A percentile compares a stretch with the other conserved stretches of the same genome.
These are phyloP conservation scores for Atrichornis clamosus DNA, from an alignment of 2,113 vertebrate genomes.

Conservation along the genomic window DNA sequence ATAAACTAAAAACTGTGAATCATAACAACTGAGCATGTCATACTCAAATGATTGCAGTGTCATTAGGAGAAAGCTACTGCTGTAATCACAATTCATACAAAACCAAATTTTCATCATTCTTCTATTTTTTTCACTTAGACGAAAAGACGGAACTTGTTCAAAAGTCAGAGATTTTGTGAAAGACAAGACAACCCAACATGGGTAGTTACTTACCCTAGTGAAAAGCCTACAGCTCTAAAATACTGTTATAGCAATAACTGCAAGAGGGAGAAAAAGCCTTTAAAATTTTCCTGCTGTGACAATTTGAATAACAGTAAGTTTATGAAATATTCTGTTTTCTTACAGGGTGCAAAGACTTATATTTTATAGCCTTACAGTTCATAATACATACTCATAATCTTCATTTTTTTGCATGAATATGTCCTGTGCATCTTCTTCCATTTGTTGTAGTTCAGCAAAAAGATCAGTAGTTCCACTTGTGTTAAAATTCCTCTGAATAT, in stretches of 20 bases:
- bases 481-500: slow-evolving; percentile 82
- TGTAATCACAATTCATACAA: not conserved
- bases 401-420: slow-evolving; percentile 82
- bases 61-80: not conserved
- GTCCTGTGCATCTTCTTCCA: slow-evolving; percentile 83
- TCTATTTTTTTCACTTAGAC: not conserved
- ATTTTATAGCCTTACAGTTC: not conserved
- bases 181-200: not conserved
- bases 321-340: not conserved
- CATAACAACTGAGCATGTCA: not conserved
- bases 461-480: slow-evolving; percentile 74
- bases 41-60: not conserved
- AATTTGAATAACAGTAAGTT: not conserved
- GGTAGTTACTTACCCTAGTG: not conserved
- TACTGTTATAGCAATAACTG: not conserved
- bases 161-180: not conserved
- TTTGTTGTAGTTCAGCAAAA: slow-evolving; percentile 68
- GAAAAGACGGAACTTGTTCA: not conserved
- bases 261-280: not conserved
- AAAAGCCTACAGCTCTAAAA: not conserved
- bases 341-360: not conserved
- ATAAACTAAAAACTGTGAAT: slow-evolving; percentile 8
- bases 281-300: not conserved
- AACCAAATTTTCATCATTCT: not conserved
- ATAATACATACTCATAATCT: slow-evolving; percentile 87